These are phyloP conservation scores for Aviceda subcristata DNA, from an alignment of 2,113 vertebrate species.

Conservation along the genomic window DNA sequence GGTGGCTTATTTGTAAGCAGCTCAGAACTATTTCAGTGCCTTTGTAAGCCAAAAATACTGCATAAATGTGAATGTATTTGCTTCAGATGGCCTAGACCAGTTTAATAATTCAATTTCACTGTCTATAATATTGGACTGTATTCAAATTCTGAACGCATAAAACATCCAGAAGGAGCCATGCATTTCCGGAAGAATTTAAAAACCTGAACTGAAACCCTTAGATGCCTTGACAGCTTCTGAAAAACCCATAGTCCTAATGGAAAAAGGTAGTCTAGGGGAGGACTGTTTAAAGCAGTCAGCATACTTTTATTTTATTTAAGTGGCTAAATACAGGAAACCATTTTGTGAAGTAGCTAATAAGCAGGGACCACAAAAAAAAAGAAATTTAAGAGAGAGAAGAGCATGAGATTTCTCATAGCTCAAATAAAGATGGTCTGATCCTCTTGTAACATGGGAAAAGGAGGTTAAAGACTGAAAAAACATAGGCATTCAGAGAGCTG, in stretches of 20 bases:
- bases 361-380: not conserved
- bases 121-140: not conserved
- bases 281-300: not conserved
- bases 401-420: not conserved
- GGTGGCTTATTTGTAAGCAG: conserved; percentile 49
- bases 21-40: conserved; percentile 74
- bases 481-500: not conserved
- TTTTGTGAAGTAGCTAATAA: not conserved
- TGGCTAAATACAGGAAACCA: not conserved
- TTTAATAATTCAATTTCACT: conserved; percentile 32
- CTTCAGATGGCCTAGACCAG: not conserved
- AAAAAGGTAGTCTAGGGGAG: not conserved
- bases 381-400: not conserved
- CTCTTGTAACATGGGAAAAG: not conserved
- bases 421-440: not conserved
- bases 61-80: conserved; percentile 56
- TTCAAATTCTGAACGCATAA: conserved; percentile 3
- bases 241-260: not conserved
- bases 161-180: not conserved
- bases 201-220: not conserved
- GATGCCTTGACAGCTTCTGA: conserved; percentile 14
- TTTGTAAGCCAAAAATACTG: conserved; percentile 67
- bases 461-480: not conserved
- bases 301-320: not conserved
- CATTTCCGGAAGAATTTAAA: not conserved